Conservation (phyloP, 2,113 vertebrate genomes). For the Hippocampus abdominalis region DNA sequence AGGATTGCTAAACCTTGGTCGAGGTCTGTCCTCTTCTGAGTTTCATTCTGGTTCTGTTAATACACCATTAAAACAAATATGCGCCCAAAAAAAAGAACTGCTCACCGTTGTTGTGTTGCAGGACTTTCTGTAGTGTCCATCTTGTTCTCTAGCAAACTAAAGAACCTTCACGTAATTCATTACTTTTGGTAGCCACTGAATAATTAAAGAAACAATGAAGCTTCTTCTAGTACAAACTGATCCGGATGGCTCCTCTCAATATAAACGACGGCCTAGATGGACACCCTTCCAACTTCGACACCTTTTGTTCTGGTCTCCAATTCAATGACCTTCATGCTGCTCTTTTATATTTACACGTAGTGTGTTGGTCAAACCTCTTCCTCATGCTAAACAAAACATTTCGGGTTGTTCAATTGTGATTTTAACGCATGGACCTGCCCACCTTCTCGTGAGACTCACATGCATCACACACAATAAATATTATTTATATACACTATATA, state of each 20-base stretch:
- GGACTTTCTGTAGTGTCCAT: slow-evolving; percentile 34
- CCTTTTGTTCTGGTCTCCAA: not conserved
- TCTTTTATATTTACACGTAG: not conserved
- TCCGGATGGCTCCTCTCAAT: not conserved
- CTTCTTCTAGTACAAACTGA: not conserved
- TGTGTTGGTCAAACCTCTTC: not conserved
- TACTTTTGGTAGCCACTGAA: not conserved
- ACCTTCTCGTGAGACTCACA: not conserved
- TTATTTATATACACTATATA: not conserved
- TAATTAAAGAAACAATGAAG: not conserved
- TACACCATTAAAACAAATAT: not conserved
- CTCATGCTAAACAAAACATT: slow-evolving; percentile 4
- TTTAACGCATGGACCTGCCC: slow-evolving; percentile 3
- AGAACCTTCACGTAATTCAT: not conserved
- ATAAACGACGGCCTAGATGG: not conserved
- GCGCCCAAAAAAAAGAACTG: not conserved
- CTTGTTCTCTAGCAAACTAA: not conserved
- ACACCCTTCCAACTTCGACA: not conserved
- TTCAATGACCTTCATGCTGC: not conserved
- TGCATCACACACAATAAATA: not conserved
- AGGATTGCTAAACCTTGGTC: not conserved
- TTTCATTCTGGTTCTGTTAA: not conserved
- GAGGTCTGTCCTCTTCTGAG: not conserved
- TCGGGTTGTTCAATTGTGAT: not conserved
- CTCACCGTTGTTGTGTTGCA: slow-evolving; percentile 29